Percentiles rank a stretch among this genome's conserved stretches.
Conservation (phyloP, 2,888 invertebrate species). For the Drosophila parthenogenetica region DNA sequence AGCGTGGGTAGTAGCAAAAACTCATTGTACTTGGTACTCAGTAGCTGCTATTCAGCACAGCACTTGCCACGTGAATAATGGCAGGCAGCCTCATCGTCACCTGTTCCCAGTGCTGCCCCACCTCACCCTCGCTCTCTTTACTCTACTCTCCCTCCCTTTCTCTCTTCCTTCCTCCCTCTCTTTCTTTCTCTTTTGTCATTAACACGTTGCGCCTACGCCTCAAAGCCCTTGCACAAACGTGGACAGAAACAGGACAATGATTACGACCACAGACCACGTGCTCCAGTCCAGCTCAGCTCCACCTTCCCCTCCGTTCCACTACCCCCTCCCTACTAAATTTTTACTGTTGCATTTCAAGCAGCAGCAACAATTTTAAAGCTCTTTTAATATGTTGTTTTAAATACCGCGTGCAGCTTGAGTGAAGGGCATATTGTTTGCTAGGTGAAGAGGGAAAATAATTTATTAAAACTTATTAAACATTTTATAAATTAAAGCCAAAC, state of each 20-base stretch:
- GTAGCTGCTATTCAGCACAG: slow-evolving; percentile 51
- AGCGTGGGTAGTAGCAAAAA: neutral
- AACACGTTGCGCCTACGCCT: slow-evolving; percentile 77
- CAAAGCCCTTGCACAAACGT: slow-evolving; percentile 36
- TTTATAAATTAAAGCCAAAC: too few species aligned
- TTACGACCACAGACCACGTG: slow-evolving; percentile 53
- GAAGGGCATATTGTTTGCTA: slow-evolving; percentile 5
- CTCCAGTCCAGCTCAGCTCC: slow-evolving; percentile 29
- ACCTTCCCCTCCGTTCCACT: neutral
- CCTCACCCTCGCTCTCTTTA: neutral
- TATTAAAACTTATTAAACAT: too few species aligned
- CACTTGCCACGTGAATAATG: slow-evolving; percentile 76
- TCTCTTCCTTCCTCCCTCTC: neutral
- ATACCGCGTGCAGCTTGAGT: slow-evolving; percentile 13
- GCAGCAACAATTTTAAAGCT: slow-evolving; percentile 24
- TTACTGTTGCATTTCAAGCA: slow-evolving; percentile 33
- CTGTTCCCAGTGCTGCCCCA: slow-evolving; percentile 37
- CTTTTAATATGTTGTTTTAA: slow-evolving; percentile 28
- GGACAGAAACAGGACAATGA: slow-evolving; percentile 46
- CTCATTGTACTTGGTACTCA: slow-evolving; percentile 54
- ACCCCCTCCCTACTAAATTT: slow-evolving; percentile 14
- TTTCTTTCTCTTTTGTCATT: slow-evolving; percentile 44
- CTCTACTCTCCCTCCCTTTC: neutral
- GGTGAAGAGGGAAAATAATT: too few species aligned
- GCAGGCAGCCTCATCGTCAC: slow-evolving; percentile 66